Conservation (phyloP, 2,888 invertebrate species). For the Leptarthrus brevirostris region DNA sequence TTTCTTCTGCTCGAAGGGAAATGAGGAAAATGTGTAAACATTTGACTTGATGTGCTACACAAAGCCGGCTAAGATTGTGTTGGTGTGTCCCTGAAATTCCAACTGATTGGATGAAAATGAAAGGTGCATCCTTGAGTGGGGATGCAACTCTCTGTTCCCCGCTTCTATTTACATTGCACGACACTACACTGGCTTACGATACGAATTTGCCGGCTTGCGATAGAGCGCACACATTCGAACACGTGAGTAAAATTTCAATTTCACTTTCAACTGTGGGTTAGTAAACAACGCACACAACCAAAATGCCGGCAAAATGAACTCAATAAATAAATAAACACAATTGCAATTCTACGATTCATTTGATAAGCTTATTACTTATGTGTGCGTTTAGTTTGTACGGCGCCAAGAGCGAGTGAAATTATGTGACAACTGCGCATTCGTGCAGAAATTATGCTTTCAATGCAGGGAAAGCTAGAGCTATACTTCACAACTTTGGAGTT, state of each 20-base stretch:
- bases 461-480: neutral
- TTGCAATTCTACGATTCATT: too few species aligned
- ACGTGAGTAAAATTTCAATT: constrained; percentile 44
- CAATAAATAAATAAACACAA: too few species aligned
- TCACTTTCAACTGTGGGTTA: constrained; percentile 19
- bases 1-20: neutral
- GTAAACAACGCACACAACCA: constrained; percentile 21
- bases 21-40: neutral
- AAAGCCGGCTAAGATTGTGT: neutral
- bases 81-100: constrained; percentile 49
- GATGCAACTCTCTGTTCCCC: constrained; percentile 9
- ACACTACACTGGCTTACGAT: neutral
- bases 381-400: constrained; percentile 8
- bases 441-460: neutral
- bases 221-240: neutral
- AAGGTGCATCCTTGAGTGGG: constrained; percentile 68
- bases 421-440: constrained; percentile 35
- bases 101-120: constrained; percentile 72
- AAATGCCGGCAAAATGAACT: neutral
- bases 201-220: neutral
- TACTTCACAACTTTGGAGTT: neutral
- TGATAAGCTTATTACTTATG: neutral
- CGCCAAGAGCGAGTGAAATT: neutral
- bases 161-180: neutral
- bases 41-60: neutral